Conservation (phyloP, 2,113 vertebrate species). For the Hippocampus zosterae region DNA sequence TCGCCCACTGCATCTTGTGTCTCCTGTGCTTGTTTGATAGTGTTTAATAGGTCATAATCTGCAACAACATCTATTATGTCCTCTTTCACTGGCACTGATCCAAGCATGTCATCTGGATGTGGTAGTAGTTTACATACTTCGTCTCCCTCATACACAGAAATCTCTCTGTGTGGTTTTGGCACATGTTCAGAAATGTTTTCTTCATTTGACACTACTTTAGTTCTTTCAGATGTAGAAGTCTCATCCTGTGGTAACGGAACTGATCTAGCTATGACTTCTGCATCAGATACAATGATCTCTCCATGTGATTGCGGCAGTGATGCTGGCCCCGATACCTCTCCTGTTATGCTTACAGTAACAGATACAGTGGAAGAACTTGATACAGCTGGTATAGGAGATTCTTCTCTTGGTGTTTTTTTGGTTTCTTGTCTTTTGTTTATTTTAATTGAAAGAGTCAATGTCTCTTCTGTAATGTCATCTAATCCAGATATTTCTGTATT, state of each 20-base stretch:
- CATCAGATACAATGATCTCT: not conserved
- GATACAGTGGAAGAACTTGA: conserved; percentile 3
- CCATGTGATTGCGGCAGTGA: not conserved
- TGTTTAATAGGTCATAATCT: not conserved
- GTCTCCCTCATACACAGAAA: too few species aligned
- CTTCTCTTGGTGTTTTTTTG: not conserved
- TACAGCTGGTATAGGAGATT: not conserved
- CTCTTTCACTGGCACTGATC: not conserved
- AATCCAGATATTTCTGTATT: not conserved
- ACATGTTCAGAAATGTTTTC: not conserved
- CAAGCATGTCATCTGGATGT: too few species aligned
- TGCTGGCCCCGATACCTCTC: not conserved
- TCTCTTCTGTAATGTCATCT: not conserved
- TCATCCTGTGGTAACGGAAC: not conserved
- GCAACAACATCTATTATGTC: not conserved
- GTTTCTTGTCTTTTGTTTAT: conserved; percentile 4
- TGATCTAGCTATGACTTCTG: not conserved
- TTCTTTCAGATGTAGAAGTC: not conserved
- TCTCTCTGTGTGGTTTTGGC: too few species aligned
- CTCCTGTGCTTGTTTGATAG: not conserved
- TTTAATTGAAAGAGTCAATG: not conserved
- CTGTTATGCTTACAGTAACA: conserved; percentile 1
- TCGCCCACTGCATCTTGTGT: not conserved
- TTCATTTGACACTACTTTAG: not conserved
- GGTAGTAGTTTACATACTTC: too few species aligned